Conservation (phyloP, 2,888 invertebrate genomes). For the Apamea monoglypha region DNA sequence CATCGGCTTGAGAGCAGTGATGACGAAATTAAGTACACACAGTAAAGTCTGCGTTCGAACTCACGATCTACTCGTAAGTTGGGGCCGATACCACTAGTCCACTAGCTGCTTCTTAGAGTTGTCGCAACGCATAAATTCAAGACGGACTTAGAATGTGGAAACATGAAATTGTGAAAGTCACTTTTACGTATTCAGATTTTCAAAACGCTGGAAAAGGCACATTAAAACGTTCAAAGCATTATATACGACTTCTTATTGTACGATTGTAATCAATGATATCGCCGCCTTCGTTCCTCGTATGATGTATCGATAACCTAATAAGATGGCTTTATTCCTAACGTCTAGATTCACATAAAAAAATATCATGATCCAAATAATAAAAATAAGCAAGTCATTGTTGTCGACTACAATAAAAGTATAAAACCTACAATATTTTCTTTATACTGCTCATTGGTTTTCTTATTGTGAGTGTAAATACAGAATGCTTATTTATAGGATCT, state of each 20-base stretch:
- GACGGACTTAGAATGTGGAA: neutral
- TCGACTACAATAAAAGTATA: slow-evolving; percentile 12
- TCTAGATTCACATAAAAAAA: neutral
- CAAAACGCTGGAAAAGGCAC: neutral
- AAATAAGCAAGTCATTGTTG: neutral
- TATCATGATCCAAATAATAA: neutral
- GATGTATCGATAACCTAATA: neutral
- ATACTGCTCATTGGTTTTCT: slow-evolving; percentile 10
- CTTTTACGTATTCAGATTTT: neutral
- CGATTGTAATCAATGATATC: neutral
- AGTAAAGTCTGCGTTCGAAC: too few relatives aligned
- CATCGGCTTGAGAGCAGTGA: too few relatives aligned
- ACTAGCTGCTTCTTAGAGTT: too few relatives aligned
- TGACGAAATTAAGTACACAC: too few relatives aligned
- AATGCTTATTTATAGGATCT: slow-evolving; percentile 1
- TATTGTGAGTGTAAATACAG: neutral
- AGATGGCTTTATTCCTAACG: neutral
- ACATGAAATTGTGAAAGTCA: neutral
- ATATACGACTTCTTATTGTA: neutral
- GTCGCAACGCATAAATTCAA: neutral
- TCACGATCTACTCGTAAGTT: too few relatives aligned
- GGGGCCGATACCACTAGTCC: too few relatives aligned
- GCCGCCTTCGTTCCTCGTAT: neutral
- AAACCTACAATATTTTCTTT: slow-evolving; percentile 15
- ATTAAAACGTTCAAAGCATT: neutral